Conservation (phyloP, 2,888 invertebrate genomes). For the Diogma glabrata region DNA sequence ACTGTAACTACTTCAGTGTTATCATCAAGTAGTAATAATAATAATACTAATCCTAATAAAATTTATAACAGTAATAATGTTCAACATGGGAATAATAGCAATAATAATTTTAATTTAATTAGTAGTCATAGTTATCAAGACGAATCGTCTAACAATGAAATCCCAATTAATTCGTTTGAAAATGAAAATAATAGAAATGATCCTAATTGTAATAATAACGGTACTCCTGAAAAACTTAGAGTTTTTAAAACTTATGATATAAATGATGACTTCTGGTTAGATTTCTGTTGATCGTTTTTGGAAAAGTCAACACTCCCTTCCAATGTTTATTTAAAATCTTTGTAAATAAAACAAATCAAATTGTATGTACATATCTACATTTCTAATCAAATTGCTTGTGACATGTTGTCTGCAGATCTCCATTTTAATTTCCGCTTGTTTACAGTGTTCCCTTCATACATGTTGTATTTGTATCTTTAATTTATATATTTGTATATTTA, state of each 20-base stretch:
- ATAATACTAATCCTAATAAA: not conserved
- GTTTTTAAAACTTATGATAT: conserved; percentile 19
- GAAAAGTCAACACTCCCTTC: too few species aligned
- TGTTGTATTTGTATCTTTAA: too few species aligned
- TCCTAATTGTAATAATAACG: not conserved
- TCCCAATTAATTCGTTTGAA: too few species aligned
- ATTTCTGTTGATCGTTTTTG: conserved; percentile 11
- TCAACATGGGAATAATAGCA: conserved; percentile 1
- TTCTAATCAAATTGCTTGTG: too few species aligned
- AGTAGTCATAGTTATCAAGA: not conserved
- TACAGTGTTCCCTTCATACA: too few species aligned
- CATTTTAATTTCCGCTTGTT: too few species aligned
- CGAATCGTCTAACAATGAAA: too few species aligned
- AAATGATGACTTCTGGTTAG: conserved; percentile 19
- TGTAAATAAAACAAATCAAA: too few species aligned
- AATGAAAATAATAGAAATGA: not conserved
- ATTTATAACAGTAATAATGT: not conserved
- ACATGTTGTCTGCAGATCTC: too few species aligned
- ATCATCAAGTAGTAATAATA: not conserved
- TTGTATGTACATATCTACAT: too few species aligned
- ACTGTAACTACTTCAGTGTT: not conserved
- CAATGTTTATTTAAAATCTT: too few species aligned
- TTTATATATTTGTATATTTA: too few species aligned
- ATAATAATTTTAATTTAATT: conserved; percentile 1
- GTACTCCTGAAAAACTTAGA: not conserved